Evolutionary conservation across 2,113 vertebrate species (phyloP), one percentile per base, ranked within the genome.

Genomic region (Hydrochoerus hydrochaeris): DNA sequence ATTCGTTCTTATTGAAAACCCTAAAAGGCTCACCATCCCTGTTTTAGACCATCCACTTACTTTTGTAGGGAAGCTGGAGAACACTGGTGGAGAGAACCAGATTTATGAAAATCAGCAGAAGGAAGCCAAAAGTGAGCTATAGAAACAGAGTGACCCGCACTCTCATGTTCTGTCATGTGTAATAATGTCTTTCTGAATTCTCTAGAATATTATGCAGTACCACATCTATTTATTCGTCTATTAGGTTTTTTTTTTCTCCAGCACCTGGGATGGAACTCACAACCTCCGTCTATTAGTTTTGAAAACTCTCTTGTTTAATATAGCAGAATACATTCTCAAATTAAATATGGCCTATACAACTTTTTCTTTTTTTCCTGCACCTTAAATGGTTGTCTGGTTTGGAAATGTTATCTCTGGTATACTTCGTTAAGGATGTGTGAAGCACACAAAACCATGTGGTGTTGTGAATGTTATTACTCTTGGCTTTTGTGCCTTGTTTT

Each of bases 251-350:
- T n/a, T n/a, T n/a, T n/a, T n/a, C n/a, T n/a, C n/a, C n/a, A n/a
- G n/a, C n/a, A n/a, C n/a, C n/a, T n/a, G n/a, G n/a, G n/a, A n/a
- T n/a, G n/a, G n/a, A n/a, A n/a, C n/a, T n/a, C n/a, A n/a, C n/a
- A n/a, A n/a, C n/a, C n/a, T n/a, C n/a, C n/a, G n/a, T 94, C n/a
- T 92, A n/a, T 95, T 84, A 38, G 22, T 80, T 95, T 97, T 93
- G 26, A 96, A 97, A 96, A 93, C n/a, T 80, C 52, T 83, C 49
- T 88, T 96, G 46, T 93, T 95, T 88, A 16, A n/a, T 63, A 24
- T 88, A 89, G 85, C 75, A 92, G 90, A 95, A 88, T 65, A 60
- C 52, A 67, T 93, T 81, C 24, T 62, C 75, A 84, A 63, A 71
- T 88, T 95, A 78, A 95, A 84, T 46, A 2, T 96, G 77, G 10